phyloP scores from a whole-genome alignment of 2,888 invertebrate genomes.

The Tipula helvola region DNA sequence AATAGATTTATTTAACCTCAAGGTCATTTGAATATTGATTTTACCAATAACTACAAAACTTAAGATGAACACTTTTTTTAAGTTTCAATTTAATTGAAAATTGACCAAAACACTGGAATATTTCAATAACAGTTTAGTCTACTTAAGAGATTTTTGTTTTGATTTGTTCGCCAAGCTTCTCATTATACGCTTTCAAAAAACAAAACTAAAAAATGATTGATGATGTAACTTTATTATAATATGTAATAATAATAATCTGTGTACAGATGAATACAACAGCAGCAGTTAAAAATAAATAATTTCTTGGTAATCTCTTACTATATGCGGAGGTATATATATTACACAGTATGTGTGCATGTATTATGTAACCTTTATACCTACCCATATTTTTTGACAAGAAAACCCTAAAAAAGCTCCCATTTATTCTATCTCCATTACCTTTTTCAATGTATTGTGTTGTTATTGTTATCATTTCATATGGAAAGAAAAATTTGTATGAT shows the following conservation, averaged over 20 bases:
- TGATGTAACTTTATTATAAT: background rate
- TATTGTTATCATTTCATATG: background rate
- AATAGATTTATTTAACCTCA: background rate
- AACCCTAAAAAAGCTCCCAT: background rate
- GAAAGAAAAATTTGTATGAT: background rate
- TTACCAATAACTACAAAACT: background rate
- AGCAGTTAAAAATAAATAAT: background rate
- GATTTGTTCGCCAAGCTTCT: background rate
- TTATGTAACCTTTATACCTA: background rate
- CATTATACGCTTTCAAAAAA: background rate
- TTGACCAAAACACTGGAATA: background rate
- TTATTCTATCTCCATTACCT: background rate
- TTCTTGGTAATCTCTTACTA: background rate
- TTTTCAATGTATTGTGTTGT: background rate
- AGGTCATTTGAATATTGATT: background rate
- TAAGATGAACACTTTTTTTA: background rate
- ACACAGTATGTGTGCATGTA: background rate
- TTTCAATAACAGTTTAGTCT: background rate
- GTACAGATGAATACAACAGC: background rate
- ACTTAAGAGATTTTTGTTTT: background rate
- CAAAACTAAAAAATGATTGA: background rate
- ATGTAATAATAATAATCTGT: background rate
- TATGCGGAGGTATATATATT: background rate
- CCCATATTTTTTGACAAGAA: background rate
- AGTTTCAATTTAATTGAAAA: background rate